These are phyloP conservation scores for Pterocles gutturalis DNA, from an alignment of 2,113 vertebrate genomes.

Conservation along the genomic window DNA sequence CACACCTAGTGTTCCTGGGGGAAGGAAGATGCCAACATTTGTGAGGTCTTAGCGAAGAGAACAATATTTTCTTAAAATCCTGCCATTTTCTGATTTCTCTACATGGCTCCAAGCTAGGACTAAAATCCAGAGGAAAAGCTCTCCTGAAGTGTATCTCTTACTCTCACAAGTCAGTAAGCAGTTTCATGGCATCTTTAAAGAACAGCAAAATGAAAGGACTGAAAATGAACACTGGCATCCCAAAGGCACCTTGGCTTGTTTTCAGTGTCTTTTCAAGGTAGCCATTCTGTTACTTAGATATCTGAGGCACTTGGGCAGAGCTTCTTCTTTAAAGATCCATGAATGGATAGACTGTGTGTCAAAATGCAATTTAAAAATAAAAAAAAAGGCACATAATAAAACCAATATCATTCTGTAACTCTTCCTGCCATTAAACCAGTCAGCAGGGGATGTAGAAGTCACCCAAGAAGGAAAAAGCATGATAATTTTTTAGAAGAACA, in stretches of 20 bases:
- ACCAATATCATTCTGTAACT: constrained; percentile 16
- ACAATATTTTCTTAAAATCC: not conserved
- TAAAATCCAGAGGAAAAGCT: not conserved
- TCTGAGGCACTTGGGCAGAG: not conserved
- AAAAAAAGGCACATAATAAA: constrained; percentile 37
- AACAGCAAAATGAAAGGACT: not conserved
- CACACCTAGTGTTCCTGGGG: not conserved
- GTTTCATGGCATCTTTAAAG: not conserved
- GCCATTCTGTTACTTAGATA: not conserved
- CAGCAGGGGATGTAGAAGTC: constrained; percentile 32
- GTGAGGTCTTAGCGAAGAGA: not conserved
- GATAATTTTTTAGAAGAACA: constrained; percentile 53
- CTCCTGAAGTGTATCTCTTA: not conserved
- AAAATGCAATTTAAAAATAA: constrained; percentile 48
- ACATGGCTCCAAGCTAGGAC: not conserved
- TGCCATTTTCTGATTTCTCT: not conserved
- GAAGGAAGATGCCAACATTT: not conserved
- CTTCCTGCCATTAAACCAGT: constrained; percentile 15
- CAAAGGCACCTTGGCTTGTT: not conserved
- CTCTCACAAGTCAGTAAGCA: not conserved
- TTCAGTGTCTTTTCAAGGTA: constrained; percentile 20
- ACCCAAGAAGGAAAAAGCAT: constrained; percentile 34
- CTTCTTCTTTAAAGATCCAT: constrained; percentile 16
- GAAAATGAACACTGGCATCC: not conserved
- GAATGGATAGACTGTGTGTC: not conserved